These are phyloP conservation scores for Cyclophora punctaria DNA, from an alignment of 2,888 invertebrate genomes.

Conservation along the genomic window DNA sequence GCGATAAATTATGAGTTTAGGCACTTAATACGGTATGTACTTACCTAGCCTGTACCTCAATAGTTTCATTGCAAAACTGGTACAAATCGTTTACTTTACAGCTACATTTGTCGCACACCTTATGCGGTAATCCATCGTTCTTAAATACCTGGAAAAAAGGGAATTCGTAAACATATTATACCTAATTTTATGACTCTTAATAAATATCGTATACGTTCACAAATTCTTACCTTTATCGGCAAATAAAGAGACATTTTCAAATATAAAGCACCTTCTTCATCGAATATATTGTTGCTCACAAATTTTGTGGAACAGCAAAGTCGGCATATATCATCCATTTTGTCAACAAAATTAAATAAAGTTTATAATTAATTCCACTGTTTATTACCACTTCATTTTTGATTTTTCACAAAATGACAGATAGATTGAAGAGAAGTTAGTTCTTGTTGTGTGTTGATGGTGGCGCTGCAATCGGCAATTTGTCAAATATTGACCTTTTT, in stretches of 20 bases:
- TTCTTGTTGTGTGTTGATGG: constrained; percentile 7
- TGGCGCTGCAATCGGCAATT: constrained; percentile 25
- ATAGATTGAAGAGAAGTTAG: constrained; percentile 11
- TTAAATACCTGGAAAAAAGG: constrained; percentile 72
- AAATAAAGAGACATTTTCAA: constrained; percentile 82
- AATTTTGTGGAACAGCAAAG: constrained; percentile 65
- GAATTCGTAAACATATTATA: no score
- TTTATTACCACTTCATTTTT: constrained; percentile 33
- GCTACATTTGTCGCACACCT: constrained; percentile 81
- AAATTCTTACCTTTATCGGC: constrained; percentile 79
- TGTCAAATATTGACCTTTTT: constrained; percentile 43
- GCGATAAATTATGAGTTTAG: neutral
- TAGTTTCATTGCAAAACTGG: constrained; percentile 81
- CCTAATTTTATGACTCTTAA: no score
- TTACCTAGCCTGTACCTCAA: constrained; percentile 78
- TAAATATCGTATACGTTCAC: no score
- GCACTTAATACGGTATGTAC: constrained; percentile 15
- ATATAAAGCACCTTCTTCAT: constrained; percentile 79
- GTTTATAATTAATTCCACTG: constrained; percentile 14
- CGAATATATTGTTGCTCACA: constrained; percentile 81
- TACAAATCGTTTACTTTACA: constrained; percentile 82
- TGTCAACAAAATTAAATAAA: constrained; percentile 13
- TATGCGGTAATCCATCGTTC: constrained; percentile 81
- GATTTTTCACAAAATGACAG: constrained; percentile 43
- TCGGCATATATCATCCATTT: constrained; percentile 63